Base-by-base conservation (phyloP, 1,140 invertebrate species). In the Danaus plexippus region DNA sequence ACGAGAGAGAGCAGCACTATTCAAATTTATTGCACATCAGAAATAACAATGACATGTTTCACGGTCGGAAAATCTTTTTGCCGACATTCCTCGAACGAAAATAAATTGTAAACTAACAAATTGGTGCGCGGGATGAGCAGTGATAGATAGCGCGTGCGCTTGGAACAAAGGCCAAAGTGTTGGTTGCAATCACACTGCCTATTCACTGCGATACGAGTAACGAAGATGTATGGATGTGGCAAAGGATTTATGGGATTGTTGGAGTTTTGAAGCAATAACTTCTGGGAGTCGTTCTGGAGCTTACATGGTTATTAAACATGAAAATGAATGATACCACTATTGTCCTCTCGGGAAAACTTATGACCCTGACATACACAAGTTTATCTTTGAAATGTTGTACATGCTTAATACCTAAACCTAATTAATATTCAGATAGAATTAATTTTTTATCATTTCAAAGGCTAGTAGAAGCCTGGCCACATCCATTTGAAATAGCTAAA, bases 141-240 rank as follows among this genome's bases (percentile, higher is more conserved):
- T 84, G 77, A 84, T 84, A 73, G 80, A 84, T 84, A 75, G 69
- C 59, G 72, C 73, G 77, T 77, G 77, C 54, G 67, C 61, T 67
- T 60, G 67, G 75, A 84, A 82, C 80, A 80, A 82, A 77, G 75
- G 69, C 63, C 73, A 73, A 75, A 80, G 78, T 79, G 77, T 75
- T 78, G 67, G 69, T 71, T 75, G 74, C 76, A 80, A 82, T 84
- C 74, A 80, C 70, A 79, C 61, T 68, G 69, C 66, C 79, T 81
- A 79, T 84, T 84, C 74, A 65, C 68, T 69, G 59, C 59, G 59
- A 61, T 46, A 51, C 46, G 66, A 77, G 57, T 55, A 66, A 73
- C 57, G 65, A 72, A 71, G 55, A 44, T 49, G 47, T 56, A 52
- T 71, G 58, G 64, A 66, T 61, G 50, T 45, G 55, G 44, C 51